Evolutionary conservation across 2,888 invertebrate genomes (phyloP), one percentile per base, ranked within the genome.

Genomic region (Catocala fraxini): DNA sequence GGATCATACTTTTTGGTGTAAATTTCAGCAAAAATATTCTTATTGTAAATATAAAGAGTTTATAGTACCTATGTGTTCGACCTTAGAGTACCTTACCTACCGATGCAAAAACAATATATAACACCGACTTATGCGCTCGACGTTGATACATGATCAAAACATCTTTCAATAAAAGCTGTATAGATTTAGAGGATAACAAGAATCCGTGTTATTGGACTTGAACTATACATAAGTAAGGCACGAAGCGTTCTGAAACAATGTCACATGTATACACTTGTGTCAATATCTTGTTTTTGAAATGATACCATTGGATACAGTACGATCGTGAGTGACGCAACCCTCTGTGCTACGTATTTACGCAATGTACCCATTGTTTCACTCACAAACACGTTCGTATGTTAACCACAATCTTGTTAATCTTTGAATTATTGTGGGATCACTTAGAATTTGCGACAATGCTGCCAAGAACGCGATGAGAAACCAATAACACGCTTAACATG

Each of bases 231-330:
- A 65, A 59, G 59, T 71, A 63, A 72, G 73, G 63, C 67, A 73
- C 68, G 69, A 45, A 54, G 63, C 70, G 64, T 66, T 54, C 59
- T 73, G 68, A 66, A 73, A 85, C 86, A 88, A 85, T 86, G 87
- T 86, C 83, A 81, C 63, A 70, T 54, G 59, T 59, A 54, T 65
- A 78, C 93, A 93, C 89, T 93, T 93, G 92, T 88, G 86, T 89
- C 89, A 91, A 93, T 88, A 92, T 73, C 77, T 84, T 92, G 91
- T 93, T 92, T 89, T 91, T 83, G 84, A 90, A 87, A 80, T 84
- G 80, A 85, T 82, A 86, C 85, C 82, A 85, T 85, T 89, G 86
- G 83, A 84, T 81, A 84, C 81, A 79, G 82, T 51, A 52, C 73
- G 81, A 79, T 83, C 75, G 83, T 72, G 79, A 73, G 83, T 91